Evolutionary conservation across 2,797 vertebrate species (phyloP).

Genomic region (Melanitta fusca): DNA sequence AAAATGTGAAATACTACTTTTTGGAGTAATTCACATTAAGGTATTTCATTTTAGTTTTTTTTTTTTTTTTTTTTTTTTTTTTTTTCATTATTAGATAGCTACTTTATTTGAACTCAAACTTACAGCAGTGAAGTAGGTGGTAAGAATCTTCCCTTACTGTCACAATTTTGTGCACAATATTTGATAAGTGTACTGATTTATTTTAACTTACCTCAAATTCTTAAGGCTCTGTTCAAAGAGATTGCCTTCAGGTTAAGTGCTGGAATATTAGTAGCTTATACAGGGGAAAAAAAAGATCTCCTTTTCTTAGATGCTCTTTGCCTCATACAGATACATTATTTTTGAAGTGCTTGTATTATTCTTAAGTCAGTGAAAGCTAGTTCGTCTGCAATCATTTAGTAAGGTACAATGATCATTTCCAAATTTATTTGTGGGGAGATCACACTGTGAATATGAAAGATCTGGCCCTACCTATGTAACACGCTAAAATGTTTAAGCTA

Average conservation of each 20-base stretch:
- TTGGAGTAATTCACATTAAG: neutral
- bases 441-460: no score
- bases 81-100: neutral
- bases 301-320: neutral
- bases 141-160: neutral
- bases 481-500: no score
- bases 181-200: neutral
- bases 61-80: no score
- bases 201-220: neutral
- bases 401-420: neutral
- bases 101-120: neutral
- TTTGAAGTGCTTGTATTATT: neutral
- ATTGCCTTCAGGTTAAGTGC: neutral
- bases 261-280: neutral
- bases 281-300: rapidly evolving
- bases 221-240: neutral
- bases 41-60: neutral
- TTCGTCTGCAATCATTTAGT: neutral
- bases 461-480: no score
- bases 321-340: neutral
- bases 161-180: neutral
- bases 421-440: no score
- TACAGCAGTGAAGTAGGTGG: neutral
- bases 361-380: neutral
- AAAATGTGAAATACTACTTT: neutral